phyloP scores from a whole-genome alignment of 2,888 invertebrate genomes.

The Eupelmus urozonus region DNA sequence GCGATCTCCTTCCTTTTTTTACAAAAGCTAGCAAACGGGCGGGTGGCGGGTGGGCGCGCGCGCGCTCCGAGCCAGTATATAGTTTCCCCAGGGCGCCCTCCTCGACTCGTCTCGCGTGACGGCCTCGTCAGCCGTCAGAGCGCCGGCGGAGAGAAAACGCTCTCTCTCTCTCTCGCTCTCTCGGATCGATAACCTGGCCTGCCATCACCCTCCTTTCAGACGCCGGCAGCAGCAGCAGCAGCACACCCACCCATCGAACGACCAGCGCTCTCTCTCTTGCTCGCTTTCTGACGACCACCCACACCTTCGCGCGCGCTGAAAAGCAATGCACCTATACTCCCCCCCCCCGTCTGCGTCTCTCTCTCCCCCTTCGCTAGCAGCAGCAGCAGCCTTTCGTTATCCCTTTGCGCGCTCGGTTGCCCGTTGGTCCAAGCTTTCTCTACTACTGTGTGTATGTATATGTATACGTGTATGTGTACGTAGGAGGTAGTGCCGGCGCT shows the following conservation, averaged over 20 bases:
- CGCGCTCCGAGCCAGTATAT: background rate
- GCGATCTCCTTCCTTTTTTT: constrained; percentile 3
- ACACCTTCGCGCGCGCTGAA: constrained; percentile 65
- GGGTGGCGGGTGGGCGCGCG: background rate
- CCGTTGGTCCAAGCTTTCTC: background rate
- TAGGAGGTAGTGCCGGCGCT: constrained; percentile 4
- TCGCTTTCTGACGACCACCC: background rate
- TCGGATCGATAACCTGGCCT: constrained; percentile 72
- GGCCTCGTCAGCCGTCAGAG: constrained; percentile 77
- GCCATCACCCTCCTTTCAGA: constrained; percentile 53
- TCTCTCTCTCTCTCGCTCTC: constrained; percentile 58
- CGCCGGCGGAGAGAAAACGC: constrained; percentile 52
- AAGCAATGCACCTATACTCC: constrained; percentile 74
- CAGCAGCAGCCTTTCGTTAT: too few species aligned
- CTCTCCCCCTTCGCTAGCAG: constrained; percentile 64
- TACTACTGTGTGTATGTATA: background rate
- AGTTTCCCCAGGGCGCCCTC: constrained; percentile 64
- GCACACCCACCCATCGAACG: constrained; percentile 54
- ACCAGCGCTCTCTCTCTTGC: constrained; percentile 50
- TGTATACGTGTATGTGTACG: background rate
- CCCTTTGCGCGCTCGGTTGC: constrained; percentile 77
- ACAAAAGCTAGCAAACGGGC: too few species aligned
- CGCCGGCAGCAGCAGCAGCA: too few species aligned
- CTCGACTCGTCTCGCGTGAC: constrained; percentile 78
- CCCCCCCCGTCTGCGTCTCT: constrained; percentile 3